Percentiles rank a stretch among this genome's conserved stretches.
These are phyloP conservation scores for Mylabris sibirica DNA, from an alignment of 2,888 invertebrate species.

Conservation along the genomic window DNA sequence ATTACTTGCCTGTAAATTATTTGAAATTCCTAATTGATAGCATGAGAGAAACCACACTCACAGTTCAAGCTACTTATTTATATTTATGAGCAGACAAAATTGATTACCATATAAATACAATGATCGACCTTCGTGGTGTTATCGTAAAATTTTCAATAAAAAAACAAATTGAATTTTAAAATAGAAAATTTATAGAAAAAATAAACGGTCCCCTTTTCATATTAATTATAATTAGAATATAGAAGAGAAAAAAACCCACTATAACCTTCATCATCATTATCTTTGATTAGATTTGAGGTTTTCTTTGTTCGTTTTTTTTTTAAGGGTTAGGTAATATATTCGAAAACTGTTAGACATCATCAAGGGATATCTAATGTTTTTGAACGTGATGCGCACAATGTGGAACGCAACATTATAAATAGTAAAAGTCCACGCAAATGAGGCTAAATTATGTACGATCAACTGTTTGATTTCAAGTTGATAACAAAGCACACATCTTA, in stretches of 20 bases:
- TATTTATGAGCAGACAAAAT: constrained; percentile 12
- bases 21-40: constrained; percentile 11
- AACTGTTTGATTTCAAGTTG: neutral
- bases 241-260: neutral
- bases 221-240: neutral
- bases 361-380: neutral
- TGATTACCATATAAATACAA: constrained; percentile 12
- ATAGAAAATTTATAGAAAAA: neutral
- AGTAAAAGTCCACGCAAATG: neutral
- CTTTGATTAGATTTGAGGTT: neutral
- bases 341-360: neutral
- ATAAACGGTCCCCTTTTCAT: neutral
- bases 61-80: constrained; percentile 7
- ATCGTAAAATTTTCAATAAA: neutral
- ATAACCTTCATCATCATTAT: neutral
- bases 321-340: neutral
- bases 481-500: neutral
- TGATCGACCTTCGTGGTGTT: neutral
- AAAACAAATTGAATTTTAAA: neutral
- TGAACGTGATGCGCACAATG: neutral
- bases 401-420: neutral
- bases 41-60: constrained; percentile 8
- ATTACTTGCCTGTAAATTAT: constrained; percentile 9
- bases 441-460: neutral
- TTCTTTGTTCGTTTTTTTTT: neutral